These are phyloP conservation scores for Entomobrya proxima DNA, from an alignment of 2,888 invertebrate species.

Conservation along the genomic window DNA sequence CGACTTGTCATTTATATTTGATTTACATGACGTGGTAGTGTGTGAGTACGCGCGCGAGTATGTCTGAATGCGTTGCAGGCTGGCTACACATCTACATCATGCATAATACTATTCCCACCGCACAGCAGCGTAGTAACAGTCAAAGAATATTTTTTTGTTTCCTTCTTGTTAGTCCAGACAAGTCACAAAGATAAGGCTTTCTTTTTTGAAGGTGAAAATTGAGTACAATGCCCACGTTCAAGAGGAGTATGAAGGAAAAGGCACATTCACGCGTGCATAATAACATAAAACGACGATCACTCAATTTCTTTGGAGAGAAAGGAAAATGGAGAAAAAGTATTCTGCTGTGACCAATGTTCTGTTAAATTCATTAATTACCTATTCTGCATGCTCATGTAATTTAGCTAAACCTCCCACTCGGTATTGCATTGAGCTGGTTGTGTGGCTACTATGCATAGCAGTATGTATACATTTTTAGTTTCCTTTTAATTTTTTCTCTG, in stretches of 20 bases:
- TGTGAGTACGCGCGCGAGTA: not conserved
- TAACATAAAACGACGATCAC: constrained; percentile 40
- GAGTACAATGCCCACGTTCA: not conserved
- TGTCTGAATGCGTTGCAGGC: not conserved
- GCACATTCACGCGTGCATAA: constrained; percentile 26
- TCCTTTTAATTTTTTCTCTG: not conserved
- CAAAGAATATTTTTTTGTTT: not conserved
- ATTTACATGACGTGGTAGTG: constrained; percentile 55
- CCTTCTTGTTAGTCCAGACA: constrained; percentile 8
- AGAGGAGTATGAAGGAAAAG: constrained; percentile 6
- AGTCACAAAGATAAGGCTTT: constrained; percentile 22
- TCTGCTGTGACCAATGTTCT: constrained; percentile 60
- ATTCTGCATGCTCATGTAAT: constrained; percentile 34
- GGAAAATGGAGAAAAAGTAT: constrained; percentile 11
- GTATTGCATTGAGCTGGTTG: no score
- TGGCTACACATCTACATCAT: not conserved
- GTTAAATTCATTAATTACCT: constrained; percentile 67
- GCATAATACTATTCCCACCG: not conserved
- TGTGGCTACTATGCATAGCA: no score
- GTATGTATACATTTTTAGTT: not conserved
- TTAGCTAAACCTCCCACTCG: no score
- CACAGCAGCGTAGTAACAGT: not conserved
- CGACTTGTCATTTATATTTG: constrained; percentile 63
- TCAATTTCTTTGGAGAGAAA: constrained; percentile 46
- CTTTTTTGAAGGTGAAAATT: constrained; percentile 41